Percentiles rank a stretch among this genome's conserved stretches.
phyloP scores from a whole-genome alignment of 2,888 invertebrate genomes.

The Alitta virens region DNA sequence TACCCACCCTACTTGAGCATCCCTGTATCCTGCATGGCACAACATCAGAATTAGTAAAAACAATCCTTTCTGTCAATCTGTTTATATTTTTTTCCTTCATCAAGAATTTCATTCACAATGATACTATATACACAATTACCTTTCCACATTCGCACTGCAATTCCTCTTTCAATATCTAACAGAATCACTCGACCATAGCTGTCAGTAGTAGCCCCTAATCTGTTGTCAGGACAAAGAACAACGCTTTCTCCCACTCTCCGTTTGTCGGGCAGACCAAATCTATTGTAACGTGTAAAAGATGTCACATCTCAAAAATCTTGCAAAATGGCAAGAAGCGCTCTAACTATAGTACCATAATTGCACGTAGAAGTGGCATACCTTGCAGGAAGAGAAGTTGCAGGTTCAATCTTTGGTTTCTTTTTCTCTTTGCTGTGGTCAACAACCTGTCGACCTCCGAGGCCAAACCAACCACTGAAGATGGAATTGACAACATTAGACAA shows the following conservation, averaged over 20 bases:
- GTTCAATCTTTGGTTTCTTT: slow-evolving; percentile 61
- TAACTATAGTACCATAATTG: too few relatives aligned
- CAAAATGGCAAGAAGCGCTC: neutral
- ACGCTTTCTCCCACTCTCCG: slow-evolving; percentile 74
- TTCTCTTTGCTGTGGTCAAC: slow-evolving; percentile 37
- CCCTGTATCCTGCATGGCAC: slow-evolving; percentile 75
- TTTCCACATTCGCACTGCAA: slow-evolving; percentile 85
- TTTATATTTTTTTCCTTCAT: too few relatives aligned
- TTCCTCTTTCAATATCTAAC: slow-evolving; percentile 77
- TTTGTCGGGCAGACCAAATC: slow-evolving; percentile 79
- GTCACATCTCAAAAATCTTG: too few relatives aligned
- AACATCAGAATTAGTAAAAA: too few relatives aligned
- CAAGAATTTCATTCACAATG: too few relatives aligned
- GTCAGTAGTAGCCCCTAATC: slow-evolving; percentile 79
- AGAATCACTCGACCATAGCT: slow-evolving; percentile 83
- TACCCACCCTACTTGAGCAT: slow-evolving; percentile 92
- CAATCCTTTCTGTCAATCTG: too few relatives aligned
- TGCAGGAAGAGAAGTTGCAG: slow-evolving; percentile 72
- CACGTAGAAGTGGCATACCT: too few relatives aligned
- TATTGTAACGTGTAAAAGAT: too few relatives aligned
- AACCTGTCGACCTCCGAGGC: slow-evolving; percentile 49
- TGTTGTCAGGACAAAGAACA: slow-evolving; percentile 76
- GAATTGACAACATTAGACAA: too few relatives aligned
- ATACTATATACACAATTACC: too few relatives aligned
- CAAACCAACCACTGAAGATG: slow-evolving; percentile 56